These are phyloP conservation scores for Drosophila demipolita DNA, from an alignment of 2,888 invertebrate species.

Conservation along the genomic window DNA sequence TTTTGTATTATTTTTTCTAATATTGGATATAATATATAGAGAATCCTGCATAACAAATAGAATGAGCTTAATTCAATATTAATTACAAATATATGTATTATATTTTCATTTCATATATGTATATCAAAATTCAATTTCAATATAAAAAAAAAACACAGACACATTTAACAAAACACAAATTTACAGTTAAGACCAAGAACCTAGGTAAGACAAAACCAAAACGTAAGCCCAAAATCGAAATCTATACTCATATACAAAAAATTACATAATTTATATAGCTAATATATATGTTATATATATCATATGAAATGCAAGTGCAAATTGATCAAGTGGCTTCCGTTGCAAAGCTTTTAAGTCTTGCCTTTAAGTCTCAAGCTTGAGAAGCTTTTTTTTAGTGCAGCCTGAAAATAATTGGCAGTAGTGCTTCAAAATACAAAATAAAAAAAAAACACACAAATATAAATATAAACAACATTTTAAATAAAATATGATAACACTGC, in stretches of 20 bases:
- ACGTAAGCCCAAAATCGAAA: conserved; percentile 51
- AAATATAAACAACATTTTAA: conserved; percentile 40
- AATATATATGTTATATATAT: conserved; percentile 21
- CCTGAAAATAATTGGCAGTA: conserved; percentile 67
- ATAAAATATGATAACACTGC: conserved; percentile 42
- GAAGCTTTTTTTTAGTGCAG: conserved; percentile 64
- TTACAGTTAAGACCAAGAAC: conserved; percentile 59
- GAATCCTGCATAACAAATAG: background rate
- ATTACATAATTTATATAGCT: conserved; percentile 33
- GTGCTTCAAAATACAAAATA: conserved; percentile 60
- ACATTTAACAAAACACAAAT: conserved; percentile 47
- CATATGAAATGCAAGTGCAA: conserved; percentile 49
- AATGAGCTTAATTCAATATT: background rate
- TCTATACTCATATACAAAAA: conserved; percentile 25
- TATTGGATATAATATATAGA: background rate
- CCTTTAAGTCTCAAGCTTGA: conserved; percentile 63
- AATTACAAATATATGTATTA: background rate
- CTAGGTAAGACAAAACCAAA: conserved; percentile 62
- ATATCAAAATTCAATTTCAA: conserved; percentile 12
- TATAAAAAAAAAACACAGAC: conserved; percentile 22
- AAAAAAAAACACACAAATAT: conserved; percentile 29
- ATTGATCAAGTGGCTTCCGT: conserved; percentile 55
- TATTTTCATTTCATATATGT: conserved; percentile 15
- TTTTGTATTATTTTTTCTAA: background rate
- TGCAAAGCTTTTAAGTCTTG: conserved; percentile 73